A percentile compares a stretch with the other conserved stretches of the same genome.
phyloP scores from a whole-genome alignment of 1,140 invertebrate genomes.

The Cydia amplana region DNA sequence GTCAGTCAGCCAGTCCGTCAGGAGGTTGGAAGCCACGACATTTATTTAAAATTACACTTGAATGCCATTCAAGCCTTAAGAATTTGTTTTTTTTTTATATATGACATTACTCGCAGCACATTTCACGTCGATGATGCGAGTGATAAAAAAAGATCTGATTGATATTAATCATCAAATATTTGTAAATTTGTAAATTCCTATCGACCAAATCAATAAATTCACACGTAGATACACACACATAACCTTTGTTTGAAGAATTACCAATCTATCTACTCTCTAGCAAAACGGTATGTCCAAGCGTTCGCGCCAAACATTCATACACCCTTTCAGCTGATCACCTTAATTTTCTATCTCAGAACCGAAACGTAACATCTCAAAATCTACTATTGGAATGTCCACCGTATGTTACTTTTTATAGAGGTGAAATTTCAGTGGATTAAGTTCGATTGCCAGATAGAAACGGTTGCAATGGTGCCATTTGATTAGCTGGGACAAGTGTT shows the following conservation, averaged over 20 bases:
- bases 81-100: too few species aligned
- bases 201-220: too few species aligned
- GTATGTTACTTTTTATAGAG: background rate
- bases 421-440: background rate
- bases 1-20: too few species aligned
- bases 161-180: too few species aligned
- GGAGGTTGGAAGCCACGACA: too few species aligned
- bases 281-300: background rate
- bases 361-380: background rate
- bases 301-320: background rate
- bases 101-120: too few species aligned
- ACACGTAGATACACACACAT: background rate
- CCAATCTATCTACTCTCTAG: background rate
- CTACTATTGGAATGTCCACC: background rate
- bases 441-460: background rate
- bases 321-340: conserved; percentile 4
- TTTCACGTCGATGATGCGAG: too few species aligned
- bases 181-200: too few species aligned
- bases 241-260: conserved; percentile 4
- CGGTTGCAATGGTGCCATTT: background rate
- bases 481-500: conserved; percentile 7
- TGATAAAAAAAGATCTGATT: too few species aligned
- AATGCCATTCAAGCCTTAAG: too few species aligned
- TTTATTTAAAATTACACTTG: too few species aligned
- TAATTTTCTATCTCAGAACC: background rate